phyloP scores from a whole-genome alignment of 2,888 invertebrate species.

The Torymus aiolomorphi region DNA sequence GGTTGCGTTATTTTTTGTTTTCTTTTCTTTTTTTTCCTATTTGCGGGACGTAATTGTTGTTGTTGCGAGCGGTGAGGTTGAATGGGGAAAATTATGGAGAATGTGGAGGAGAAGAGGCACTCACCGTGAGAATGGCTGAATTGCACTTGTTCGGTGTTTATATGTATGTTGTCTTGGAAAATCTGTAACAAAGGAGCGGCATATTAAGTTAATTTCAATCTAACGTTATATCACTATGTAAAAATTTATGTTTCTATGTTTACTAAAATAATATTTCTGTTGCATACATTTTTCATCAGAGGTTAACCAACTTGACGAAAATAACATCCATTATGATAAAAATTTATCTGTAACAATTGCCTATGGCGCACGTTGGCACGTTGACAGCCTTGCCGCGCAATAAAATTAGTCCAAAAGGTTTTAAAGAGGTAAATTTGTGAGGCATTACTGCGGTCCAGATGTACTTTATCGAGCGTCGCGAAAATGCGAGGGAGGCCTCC shows the following conservation, averaged over 20 bases:
- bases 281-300: too few relatives aligned
- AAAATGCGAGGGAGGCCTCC: constrained; percentile 25
- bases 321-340: too few relatives aligned
- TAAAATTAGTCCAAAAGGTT: constrained; percentile 37
- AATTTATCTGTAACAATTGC: too few relatives aligned
- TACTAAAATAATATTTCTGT: too few relatives aligned
- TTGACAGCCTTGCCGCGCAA: constrained; percentile 32
- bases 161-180: too few relatives aligned
- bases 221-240: too few relatives aligned
- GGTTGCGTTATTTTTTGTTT: neutral
- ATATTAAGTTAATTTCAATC: too few relatives aligned
- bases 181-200: too few relatives aligned
- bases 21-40: neutral
- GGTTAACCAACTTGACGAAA: too few relatives aligned
- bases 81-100: neutral
- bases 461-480: constrained; percentile 56
- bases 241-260: too few relatives aligned
- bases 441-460: constrained; percentile 49
- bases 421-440: constrained; percentile 53
- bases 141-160: too few relatives aligned
- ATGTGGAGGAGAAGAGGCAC: neutral
- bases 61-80: neutral
- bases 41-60: neutral
- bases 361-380: neutral
- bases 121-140: neutral